These are phyloP conservation scores for Tyrophagus putrescentiae DNA, from an alignment of 1,140 invertebrate species.

Conservation along the genomic window DNA sequence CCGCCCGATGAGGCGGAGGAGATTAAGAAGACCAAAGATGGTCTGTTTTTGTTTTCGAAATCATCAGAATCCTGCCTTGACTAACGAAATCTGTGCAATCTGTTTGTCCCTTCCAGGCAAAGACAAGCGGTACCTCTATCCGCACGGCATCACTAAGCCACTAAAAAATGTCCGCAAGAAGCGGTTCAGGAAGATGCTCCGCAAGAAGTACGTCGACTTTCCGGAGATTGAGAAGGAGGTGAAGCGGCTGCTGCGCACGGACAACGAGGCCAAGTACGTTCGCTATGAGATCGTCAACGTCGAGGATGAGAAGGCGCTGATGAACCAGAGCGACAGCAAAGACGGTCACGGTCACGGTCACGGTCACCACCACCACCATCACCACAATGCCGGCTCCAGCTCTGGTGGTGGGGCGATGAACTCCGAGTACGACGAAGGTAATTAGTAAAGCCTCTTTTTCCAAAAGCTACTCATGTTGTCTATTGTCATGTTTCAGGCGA, in stretches of 20 bases:
- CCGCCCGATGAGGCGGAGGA: slow-evolving; percentile 54
- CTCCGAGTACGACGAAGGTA: no score
- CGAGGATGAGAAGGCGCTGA: slow-evolving; percentile 61
- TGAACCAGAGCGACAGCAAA: slow-evolving; percentile 24
- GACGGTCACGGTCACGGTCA: not conserved
- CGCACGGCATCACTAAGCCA: slow-evolving; percentile 82
- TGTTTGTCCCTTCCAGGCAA: no score
- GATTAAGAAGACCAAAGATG: slow-evolving; percentile 62
- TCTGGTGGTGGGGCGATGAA: no score
- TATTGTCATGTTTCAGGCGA: slow-evolving; percentile 40
- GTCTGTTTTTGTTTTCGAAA: no score
- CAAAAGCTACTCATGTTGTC: no score
- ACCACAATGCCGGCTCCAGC: no score
- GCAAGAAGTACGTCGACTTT: slow-evolving; percentile 90
- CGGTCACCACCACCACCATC: no score
- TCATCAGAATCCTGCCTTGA: no score
- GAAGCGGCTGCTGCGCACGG: slow-evolving; percentile 71
- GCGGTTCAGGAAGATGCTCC: slow-evolving; percentile 82
- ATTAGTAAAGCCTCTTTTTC: no score
- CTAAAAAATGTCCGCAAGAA: slow-evolving; percentile 84
- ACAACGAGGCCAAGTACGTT: slow-evolving; percentile 75
- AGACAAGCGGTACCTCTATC: slow-evolving; percentile 87
- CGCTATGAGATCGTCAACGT: slow-evolving; percentile 85
- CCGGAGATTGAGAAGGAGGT: slow-evolving; percentile 94
- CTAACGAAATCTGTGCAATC: no score